These are phyloP conservation scores for Drosophila pectinifera DNA, from an alignment of 1,140 invertebrate species.

Conservation along the genomic window DNA sequence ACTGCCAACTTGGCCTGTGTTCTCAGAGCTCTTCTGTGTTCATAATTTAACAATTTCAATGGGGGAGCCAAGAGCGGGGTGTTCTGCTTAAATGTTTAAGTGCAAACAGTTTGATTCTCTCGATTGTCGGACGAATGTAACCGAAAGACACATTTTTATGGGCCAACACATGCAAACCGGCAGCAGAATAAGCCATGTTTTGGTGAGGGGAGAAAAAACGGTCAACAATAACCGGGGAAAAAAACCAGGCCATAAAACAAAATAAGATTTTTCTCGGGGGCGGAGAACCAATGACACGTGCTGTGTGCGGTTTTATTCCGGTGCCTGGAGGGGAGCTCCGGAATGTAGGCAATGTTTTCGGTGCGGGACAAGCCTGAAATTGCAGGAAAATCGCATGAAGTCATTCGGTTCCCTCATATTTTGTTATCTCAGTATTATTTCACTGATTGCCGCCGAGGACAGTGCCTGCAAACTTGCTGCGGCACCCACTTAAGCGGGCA, in stretches of 20 bases:
- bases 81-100: conserved; percentile 18
- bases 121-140: conserved; percentile 44
- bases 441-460: conserved; percentile 26
- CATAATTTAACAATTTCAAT: conserved; percentile 22
- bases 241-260: conserved; percentile 68
- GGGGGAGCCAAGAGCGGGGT: conserved; percentile 2
- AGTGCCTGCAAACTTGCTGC: conserved; percentile 26
- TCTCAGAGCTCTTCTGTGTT: neutral
- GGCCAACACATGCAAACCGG: conserved; percentile 7
- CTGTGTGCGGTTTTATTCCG: conserved; percentile 29
- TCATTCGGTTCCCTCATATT: conserved; percentile 33
- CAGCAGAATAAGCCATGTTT: conserved; percentile 44
- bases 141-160: conserved; percentile 62
- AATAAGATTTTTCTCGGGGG: conserved; percentile 54
- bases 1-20: conserved; percentile 8
- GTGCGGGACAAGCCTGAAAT: neutral
- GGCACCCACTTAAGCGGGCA: conserved; percentile 66
- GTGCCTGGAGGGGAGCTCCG: conserved; percentile 1
- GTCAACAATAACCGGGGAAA: conserved; percentile 35
- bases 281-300: conserved; percentile 44
- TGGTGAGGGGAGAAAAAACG: conserved; percentile 8
- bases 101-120: conserved; percentile 14
- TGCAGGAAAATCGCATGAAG: conserved; percentile 28
- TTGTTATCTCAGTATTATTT: conserved; percentile 40
- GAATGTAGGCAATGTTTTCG: conserved; percentile 32